Base-by-base conservation (phyloP, 2,113 vertebrate genomes). In the Mixornis gularis region DNA sequence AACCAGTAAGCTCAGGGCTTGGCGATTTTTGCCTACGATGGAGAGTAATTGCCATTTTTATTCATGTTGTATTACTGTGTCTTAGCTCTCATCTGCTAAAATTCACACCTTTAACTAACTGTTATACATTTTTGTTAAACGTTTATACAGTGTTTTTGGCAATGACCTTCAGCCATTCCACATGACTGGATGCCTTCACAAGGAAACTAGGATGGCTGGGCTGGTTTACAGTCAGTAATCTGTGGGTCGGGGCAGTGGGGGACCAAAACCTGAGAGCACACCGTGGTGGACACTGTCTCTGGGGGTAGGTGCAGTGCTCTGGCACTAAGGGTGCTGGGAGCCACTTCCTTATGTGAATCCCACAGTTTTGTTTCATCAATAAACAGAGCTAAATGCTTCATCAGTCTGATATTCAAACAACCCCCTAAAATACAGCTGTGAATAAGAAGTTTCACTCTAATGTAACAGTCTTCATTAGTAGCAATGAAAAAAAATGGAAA, bases 271-370 rank as follows among this genome's bases (percentile, higher is more conserved):
- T 66, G 41, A 38, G 22, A 32, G 34, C 15, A 3, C 13, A 5
- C 13, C 1, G 0, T 43, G 38, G 17, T 8, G 0, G 17, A 12
- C 0, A 0, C 12, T 34, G 4, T 44, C 29, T 27, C 44, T 25
- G 10, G 19, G 46, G 11, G 12, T 12, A n/a, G 43, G 18, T 62
- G 40, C 36, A 38, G 21, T 79, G 30, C 13, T 46, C 40, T 85
- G 58, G 30, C 48, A 30, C 21, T 29, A 3, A 26, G 10, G 9
- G 30, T 68, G n/a, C 26, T 69, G 41, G 29, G 12, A 51, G 9
- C 26, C n/a, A 30, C 18, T 36, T n/a, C 51, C 51, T 9, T 15
- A 1, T 22, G 3, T 18, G 34, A n/a, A 32, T 59, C 17, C 66
- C 18, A 26, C 13, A 11, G 7, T 32, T 80, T 58, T 80, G 3